Percentiles rank a stretch among this genome's conserved stretches.
phyloP scores from a whole-genome alignment of 2,797 vertebrate genomes.

The Acestrorhynchus altus region DNA sequence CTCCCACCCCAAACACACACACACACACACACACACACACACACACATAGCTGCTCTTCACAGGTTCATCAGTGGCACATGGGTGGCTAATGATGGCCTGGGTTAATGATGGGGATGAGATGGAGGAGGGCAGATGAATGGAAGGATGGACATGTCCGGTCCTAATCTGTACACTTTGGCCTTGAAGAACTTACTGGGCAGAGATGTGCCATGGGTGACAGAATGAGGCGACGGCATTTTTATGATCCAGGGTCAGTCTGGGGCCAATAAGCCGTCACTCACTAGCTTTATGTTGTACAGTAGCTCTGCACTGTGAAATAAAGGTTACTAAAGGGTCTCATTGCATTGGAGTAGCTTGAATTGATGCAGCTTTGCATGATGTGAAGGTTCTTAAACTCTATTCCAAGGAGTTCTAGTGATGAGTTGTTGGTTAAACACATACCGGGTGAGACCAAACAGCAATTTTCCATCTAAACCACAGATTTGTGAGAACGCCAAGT shows the following conservation, averaged over 20 bases:
- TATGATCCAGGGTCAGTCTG: constrained; percentile 41
- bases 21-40: not conserved
- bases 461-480: not conserved
- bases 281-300: not conserved
- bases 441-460: too few species aligned
- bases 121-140: constrained; percentile 62
- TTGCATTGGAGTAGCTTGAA: not conserved
- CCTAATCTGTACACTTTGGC: constrained; percentile 67
- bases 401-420: too few species aligned
- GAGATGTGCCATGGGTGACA: constrained; percentile 14
- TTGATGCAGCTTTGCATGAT: too few species aligned
- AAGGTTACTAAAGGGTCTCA: too few species aligned
- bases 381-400: too few species aligned
- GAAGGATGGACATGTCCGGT: constrained; percentile 58
- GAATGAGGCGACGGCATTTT: not conserved
- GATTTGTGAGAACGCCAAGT: not conserved
- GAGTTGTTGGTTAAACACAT: not conserved
- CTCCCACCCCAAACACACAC: constrained; percentile 39
- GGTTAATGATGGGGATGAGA: constrained; percentile 54
- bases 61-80: constrained; percentile 34
- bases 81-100: constrained; percentile 37
- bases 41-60: constrained; percentile 19
- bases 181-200: constrained; percentile 35
- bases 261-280: not conserved
- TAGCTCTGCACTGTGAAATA: not conserved